These are phyloP conservation scores for Rhynchonema sp. DNA, from an alignment of 2,888 invertebrate genomes.

Conservation along the genomic window DNA sequence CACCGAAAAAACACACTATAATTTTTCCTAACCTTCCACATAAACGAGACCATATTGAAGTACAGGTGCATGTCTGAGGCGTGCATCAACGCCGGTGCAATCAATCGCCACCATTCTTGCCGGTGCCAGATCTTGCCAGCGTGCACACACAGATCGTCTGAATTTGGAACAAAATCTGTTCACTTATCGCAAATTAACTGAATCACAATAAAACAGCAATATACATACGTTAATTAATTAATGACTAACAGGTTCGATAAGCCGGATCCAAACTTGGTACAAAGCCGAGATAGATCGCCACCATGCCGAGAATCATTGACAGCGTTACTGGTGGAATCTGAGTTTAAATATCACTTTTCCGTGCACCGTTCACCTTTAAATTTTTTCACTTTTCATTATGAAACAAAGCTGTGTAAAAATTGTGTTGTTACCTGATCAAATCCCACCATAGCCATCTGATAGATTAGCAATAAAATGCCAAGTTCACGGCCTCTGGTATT, in stretches of 20 bases:
- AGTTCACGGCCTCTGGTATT: no score
- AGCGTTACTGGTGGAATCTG: conserved; percentile 42
- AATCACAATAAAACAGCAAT: background rate
- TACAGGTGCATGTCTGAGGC: conserved; percentile 45
- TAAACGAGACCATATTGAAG: conserved; percentile 45
- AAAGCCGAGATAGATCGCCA: conserved; percentile 35
- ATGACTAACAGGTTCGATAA: background rate
- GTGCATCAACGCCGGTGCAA: conserved; percentile 41
- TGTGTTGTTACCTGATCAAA: no score
- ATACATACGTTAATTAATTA: no score
- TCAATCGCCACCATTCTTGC: conserved; percentile 34
- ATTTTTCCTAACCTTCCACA: conserved; percentile 40
- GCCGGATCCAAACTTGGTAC: conserved; percentile 20
- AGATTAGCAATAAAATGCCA: background rate
- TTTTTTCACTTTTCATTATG: no score
- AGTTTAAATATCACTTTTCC: no score
- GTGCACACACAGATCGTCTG: conserved; percentile 1
- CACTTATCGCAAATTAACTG: background rate
- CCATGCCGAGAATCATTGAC: conserved; percentile 32
- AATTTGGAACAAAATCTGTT: background rate
- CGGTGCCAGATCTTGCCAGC: conserved; percentile 29
- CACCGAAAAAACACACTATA: no score
- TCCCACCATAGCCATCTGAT: no score
- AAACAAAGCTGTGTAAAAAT: no score
- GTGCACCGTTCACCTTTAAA: no score